Evolutionary conservation across 2,797 vertebrate species (phyloP), one percentile per base, ranked within the genome.

Genomic region (Gallirallus australis): DNA sequence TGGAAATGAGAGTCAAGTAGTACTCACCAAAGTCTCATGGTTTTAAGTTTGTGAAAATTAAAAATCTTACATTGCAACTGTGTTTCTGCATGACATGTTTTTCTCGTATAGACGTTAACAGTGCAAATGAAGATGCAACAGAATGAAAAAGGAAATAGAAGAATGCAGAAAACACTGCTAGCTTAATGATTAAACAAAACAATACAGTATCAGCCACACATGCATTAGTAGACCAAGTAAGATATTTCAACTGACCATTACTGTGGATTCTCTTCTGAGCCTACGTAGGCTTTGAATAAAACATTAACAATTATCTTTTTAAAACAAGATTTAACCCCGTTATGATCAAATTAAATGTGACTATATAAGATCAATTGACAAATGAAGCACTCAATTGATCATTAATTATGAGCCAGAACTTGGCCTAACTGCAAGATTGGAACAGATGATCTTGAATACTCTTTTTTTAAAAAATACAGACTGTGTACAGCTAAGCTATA

Each of bases 181-280:
- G 96, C 97, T 98, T 92, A 97, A 97, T 96, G 93, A 96, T 91
- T 94, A 93, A 96, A 97, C 90, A 96, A 96, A 96, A 96, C 83
- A 82, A 96, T 96, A 94, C 95, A 92, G 89, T 97, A 93, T 95
- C 97, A 97, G 97, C 95, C 97, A 96, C 94, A 97, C 97, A 98
- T 98, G 98, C 98, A 98, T 97, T 98, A 98, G 98, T 95, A 97
- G 97, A 97, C 97, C 98, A 98, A 98, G 94, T 95, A 97, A 98
- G 98, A 97, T 97, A 97, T 98, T 98, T 98, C 97, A 98, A 99
- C 99, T 99, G 98, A 99, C 99, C 99, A 98, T 98, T 96, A 98
- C 97, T 98, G 98, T 98, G 98, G 98, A 98, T 98, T 98, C 98
- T 99, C 99, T 98, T 98, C 98, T 98, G 98, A 99, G 98, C 98